Percentiles rank a stretch among this genome's conserved stretches.
Evolutionary conservation across 1,140 invertebrate species (phyloP).

Genomic region (Samia ricini): DNA sequence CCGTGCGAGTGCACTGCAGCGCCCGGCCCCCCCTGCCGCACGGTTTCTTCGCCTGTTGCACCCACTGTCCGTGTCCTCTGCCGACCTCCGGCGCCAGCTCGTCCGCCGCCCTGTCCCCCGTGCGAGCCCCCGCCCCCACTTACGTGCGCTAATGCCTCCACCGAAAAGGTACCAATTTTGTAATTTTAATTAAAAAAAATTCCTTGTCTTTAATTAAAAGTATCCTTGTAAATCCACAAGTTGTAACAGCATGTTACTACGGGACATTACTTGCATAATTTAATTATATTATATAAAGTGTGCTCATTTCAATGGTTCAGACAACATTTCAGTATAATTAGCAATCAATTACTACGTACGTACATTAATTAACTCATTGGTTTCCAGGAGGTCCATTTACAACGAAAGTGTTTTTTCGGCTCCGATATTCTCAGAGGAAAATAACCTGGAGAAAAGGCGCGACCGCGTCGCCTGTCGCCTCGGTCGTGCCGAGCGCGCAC

Average conservation of each 20-base stretch:
- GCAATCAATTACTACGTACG: background rate
- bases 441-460: slow-evolving; percentile 14
- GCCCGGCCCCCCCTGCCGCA: background rate
- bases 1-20: background rate
- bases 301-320: background rate
- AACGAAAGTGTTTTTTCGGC: background rate
- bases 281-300: too few species aligned
- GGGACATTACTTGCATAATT: too few species aligned
- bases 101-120: slow-evolving; percentile 14
- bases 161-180: background rate
- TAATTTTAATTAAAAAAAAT: background rate
- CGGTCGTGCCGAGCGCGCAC: slow-evolving; percentile 16
- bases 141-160: slow-evolving; percentile 6
- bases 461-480: slow-evolving; percentile 31
- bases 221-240: background rate
- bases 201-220: background rate
- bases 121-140: slow-evolving; percentile 7
- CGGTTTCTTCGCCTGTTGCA: background rate
- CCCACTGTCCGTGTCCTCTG: background rate
- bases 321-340: background rate
- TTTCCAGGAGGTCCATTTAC: background rate
- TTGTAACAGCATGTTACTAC: too few species aligned
- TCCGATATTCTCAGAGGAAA: slow-evolving; percentile 10
- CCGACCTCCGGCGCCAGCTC: slow-evolving; percentile 9
- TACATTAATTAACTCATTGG: too few species aligned